These are phyloP conservation scores for Channallabes apus DNA, from an alignment of 2,797 vertebrate species.

Conservation along the genomic window DNA sequence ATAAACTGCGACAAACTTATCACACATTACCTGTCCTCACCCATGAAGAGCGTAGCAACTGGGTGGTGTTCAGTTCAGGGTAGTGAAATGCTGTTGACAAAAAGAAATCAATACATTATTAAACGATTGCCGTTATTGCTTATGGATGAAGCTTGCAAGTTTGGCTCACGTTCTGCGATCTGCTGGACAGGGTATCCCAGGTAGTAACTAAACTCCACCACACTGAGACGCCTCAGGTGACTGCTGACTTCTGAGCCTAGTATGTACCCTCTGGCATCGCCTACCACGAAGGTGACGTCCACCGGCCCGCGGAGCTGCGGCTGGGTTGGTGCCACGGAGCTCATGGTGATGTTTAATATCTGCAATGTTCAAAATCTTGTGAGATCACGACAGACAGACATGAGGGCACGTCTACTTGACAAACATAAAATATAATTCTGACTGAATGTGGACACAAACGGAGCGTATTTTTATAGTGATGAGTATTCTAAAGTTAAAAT, in stretches of 20 bases:
- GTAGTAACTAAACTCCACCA: constrained; percentile 98
- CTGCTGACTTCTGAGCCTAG: constrained; percentile 88
- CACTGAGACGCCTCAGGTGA: constrained; percentile 83
- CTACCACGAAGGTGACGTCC: constrained; percentile 85
- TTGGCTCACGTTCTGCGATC: constrained; percentile 93
- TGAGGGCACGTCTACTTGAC: not conserved
- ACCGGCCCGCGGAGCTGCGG: constrained; percentile 81
- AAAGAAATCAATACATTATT: not conserved
- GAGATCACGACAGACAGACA: not conserved
- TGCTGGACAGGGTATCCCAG: constrained; percentile 93
- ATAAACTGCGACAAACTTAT: not conserved
- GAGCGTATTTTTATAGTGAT: not conserved
- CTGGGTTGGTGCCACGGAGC: constrained; percentile 55
- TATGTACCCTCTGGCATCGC: constrained; percentile 73
- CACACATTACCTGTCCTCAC: constrained; percentile 83
- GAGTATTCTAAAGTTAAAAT: not conserved
- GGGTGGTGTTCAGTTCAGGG: constrained; percentile 89
- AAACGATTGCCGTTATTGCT: not conserved
- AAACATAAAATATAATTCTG: not conserved
- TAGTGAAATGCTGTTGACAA: constrained; percentile 82
- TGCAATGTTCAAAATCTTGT: constrained; percentile 58
- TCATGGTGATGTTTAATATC: constrained; percentile 88
- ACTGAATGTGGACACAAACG: not conserved
- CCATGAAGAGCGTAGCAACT: constrained; percentile 92
- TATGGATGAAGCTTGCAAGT: not conserved